These are phyloP conservation scores for Cantharis flavilabris DNA, from an alignment of 2,888 invertebrate genomes.

Conservation along the genomic window DNA sequence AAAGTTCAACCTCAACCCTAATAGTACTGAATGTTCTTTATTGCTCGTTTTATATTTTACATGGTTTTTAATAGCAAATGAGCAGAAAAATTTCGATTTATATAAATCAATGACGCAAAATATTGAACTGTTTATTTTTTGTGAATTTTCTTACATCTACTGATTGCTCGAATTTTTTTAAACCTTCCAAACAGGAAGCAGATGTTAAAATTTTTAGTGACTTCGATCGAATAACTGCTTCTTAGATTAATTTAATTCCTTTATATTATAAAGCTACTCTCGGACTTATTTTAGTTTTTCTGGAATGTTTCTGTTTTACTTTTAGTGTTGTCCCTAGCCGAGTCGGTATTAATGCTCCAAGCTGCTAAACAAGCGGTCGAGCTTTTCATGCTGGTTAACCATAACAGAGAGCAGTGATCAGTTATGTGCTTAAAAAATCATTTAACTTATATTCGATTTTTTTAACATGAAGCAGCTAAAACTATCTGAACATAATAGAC, in stretches of 20 bases:
- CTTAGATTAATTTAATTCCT: background rate
- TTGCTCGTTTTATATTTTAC: background rate
- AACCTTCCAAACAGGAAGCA: background rate
- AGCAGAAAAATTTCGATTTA: background rate
- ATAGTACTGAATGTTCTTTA: conserved; percentile 1
- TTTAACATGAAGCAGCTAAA: no score
- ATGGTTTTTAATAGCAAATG: conserved; percentile 1
- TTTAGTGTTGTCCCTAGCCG: no score
- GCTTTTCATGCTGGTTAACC: no score
- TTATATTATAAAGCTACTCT: no score
- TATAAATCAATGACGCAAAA: background rate
- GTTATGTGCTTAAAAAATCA: no score
- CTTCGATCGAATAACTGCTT: background rate
- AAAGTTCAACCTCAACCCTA: conserved; percentile 1
- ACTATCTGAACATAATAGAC: no score
- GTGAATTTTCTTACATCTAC: background rate
- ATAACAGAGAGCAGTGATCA: no score
- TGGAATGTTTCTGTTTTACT: no score
- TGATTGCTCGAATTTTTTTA: background rate
- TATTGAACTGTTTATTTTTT: background rate
- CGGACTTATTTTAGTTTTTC: no score
- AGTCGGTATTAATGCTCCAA: no score
- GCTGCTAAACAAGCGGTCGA: no score
- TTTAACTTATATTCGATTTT: no score
- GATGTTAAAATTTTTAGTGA: background rate